Percentiles rank a stretch among this genome's conserved stretches.
phyloP scores from a whole-genome alignment of 64 coral and sea anemone species.

The Stichodactyla helianthus region DNA sequence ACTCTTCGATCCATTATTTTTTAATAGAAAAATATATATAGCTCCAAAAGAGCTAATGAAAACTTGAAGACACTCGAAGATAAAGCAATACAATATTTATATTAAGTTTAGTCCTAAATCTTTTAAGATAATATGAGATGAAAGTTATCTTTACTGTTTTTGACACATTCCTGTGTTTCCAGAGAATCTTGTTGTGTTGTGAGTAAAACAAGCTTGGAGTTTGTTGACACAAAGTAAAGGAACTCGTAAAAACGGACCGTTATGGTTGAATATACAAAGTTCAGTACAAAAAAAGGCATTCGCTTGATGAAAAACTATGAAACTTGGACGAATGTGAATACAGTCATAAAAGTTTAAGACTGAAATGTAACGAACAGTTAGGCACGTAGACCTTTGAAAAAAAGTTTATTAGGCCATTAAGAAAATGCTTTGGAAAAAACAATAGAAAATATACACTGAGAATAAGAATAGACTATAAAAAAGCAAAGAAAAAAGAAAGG shows the following conservation, averaged over 20 bases:
- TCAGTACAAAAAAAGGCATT: neutral
- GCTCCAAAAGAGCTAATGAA: too few species aligned
- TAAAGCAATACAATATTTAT: too few species aligned
- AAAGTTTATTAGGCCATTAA: too few species aligned
- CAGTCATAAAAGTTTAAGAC: too few species aligned
- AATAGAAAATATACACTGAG: neutral
- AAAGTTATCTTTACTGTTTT: neutral
- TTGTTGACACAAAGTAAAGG: neutral
- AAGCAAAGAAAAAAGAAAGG: neutral
- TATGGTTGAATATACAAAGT: neutral
- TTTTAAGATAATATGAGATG: too few species aligned
- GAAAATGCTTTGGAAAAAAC: too few species aligned
- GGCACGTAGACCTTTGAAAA: too few species aligned
- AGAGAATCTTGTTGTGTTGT: neutral
- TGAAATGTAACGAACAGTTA: too few species aligned
- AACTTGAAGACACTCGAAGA: too few species aligned
- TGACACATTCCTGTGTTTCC: conserved; percentile 22
- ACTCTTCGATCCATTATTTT: neutral
- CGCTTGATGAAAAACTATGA: too few species aligned
- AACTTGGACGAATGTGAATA: too few species aligned
- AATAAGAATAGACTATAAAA: neutral
- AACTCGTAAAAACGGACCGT: neutral
- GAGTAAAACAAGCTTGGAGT: neutral
- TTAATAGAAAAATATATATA: neutral
- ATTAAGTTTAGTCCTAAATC: too few species aligned